A percentile compares a stretch with the other conserved stretches of the same genome.
phyloP scores from a whole-genome alignment of 2,797 vertebrate species.

The Prunella strophiata region DNA sequence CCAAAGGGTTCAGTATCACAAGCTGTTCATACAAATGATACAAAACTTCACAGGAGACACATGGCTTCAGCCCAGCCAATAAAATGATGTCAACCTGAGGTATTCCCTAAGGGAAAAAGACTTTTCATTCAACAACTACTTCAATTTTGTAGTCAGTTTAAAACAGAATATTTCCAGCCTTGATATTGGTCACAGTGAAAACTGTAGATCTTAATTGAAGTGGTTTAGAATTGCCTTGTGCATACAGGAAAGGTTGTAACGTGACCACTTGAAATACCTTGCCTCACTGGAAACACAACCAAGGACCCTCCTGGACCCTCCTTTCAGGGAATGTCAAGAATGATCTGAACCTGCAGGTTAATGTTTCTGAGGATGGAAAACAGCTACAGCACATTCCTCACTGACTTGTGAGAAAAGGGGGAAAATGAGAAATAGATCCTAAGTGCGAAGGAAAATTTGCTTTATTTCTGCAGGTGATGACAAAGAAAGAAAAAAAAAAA shows the following conservation, averaged over 20 bases:
- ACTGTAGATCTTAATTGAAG: background rate
- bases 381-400: background rate
- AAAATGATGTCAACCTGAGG: background rate
- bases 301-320: background rate
- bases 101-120: background rate
- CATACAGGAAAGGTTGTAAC: background rate
- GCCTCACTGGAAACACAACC: background rate
- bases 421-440: background rate
- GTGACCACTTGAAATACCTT: background rate
- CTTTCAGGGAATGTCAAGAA: background rate
- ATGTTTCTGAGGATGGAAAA: background rate
- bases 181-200: background rate
- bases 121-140: background rate
- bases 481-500: background rate
- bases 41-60: background rate
- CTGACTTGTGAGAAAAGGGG: background rate
- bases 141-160: background rate
- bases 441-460: background rate
- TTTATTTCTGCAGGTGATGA: background rate
- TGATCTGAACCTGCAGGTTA: background rate
- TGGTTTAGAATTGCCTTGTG: background rate
- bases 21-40: background rate
- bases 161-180: background rate
- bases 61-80: background rate
- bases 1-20: background rate